Evolutionary conservation across 2,888 invertebrate species (phyloP).

Genomic region (Allolobophora icterica): DNA sequence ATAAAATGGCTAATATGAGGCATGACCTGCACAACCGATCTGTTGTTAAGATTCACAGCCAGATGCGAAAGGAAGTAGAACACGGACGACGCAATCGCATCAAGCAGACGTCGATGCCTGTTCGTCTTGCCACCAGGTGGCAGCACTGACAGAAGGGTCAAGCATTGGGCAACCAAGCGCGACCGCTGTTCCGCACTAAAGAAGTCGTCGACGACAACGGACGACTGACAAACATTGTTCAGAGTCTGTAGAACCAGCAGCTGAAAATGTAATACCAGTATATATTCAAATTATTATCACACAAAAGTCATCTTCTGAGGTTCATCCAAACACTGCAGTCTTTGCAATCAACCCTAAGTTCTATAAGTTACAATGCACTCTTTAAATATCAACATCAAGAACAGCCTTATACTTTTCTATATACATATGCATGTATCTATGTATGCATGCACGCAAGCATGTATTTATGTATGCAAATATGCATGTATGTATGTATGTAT

Average conservation of each 20-base stretch:
- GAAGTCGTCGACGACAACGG: background rate
- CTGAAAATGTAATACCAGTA: background rate
- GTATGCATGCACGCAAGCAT: too few relatives aligned
- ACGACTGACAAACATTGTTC: background rate
- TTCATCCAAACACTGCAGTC: too few relatives aligned
- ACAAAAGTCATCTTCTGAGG: too few relatives aligned
- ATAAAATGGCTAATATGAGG: background rate
- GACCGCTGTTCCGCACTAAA: background rate
- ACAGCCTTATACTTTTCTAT: too few relatives aligned
- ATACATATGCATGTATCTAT: too few relatives aligned
- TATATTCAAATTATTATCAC: too few relatives aligned
- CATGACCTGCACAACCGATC: background rate
- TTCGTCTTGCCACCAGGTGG: background rate
- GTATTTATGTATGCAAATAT: too few relatives aligned
- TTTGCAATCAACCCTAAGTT: too few relatives aligned
- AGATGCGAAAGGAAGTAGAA: background rate
- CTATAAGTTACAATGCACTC: too few relatives aligned
- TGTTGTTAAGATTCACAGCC: background rate
- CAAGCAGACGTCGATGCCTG: background rate
- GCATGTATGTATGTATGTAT: too few relatives aligned
- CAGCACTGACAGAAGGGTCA: slow-evolving; percentile 7
- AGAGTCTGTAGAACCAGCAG: background rate
- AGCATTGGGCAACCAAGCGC: background rate
- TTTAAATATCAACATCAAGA: too few relatives aligned
- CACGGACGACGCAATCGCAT: background rate